Percentiles rank a stretch among this genome's conserved stretches.
These are phyloP conservation scores for Nudaria mundana DNA, from an alignment of 2,888 invertebrate species.

Conservation along the genomic window DNA sequence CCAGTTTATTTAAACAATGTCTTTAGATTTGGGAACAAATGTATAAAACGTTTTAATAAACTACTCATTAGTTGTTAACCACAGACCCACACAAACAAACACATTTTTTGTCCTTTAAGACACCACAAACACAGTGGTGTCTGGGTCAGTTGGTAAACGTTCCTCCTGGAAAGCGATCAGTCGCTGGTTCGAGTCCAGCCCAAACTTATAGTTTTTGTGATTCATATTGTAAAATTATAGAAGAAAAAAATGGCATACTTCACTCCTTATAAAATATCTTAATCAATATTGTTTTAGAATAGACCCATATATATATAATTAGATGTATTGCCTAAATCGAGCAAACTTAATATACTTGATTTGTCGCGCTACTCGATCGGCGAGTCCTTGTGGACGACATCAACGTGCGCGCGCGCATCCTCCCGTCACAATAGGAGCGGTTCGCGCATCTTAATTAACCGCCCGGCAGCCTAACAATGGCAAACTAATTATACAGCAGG, in stretches of 20 bases:
- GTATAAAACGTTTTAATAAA: slow-evolving; percentile 27
- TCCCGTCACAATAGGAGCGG: slow-evolving; percentile 44
- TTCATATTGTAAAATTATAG: too few species aligned
- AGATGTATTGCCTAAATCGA: too few species aligned
- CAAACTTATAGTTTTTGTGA: too few species aligned
- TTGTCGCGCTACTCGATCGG: slow-evolving; percentile 22
- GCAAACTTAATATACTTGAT: slow-evolving; percentile 14
- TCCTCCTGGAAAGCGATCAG: too few species aligned
- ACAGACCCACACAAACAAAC: slow-evolving; percentile 29
- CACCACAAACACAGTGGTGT: too few species aligned
- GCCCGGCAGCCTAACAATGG: slow-evolving; percentile 55
- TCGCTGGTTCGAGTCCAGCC: too few species aligned
- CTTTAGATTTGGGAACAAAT: slow-evolving; percentile 28
- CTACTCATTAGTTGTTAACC: slow-evolving; percentile 43
- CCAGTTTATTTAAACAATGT: slow-evolving; percentile 38
- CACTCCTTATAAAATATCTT: too few species aligned
- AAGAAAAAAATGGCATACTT: too few species aligned
- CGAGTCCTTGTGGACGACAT: slow-evolving; percentile 60
- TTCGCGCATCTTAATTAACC: slow-evolving; percentile 68
- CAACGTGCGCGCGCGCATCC: slow-evolving; percentile 57
- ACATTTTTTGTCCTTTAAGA: slow-evolving; percentile 33
- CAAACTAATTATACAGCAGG: slow-evolving; percentile 59
- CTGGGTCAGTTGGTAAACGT: too few species aligned
- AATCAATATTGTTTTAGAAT: too few species aligned
- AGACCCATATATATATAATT: too few species aligned